Percentiles rank a stretch among this genome's conserved stretches.
These are phyloP conservation scores for Myotis findleyi DNA, from an alignment of 2,797 vertebrate species.

Conservation along the genomic window DNA sequence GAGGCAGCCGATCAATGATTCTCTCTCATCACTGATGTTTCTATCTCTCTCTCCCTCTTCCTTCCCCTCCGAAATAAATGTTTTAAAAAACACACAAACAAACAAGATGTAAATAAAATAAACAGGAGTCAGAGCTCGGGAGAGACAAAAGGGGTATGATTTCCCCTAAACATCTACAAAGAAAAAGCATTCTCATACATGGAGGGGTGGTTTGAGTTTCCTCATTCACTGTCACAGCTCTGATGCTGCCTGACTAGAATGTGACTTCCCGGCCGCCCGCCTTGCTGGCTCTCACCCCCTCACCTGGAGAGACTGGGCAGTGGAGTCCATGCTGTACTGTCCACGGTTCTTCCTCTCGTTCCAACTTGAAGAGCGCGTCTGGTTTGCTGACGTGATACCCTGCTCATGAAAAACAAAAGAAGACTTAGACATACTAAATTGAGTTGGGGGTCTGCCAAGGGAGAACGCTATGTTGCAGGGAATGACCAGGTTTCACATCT, in stretches of 20 bases:
- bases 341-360: background rate
- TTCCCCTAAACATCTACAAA: background rate
- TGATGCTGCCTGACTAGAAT: background rate
- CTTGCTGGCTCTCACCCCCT: background rate
- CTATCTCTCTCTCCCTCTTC: no score
- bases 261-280: background rate
- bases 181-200: background rate
- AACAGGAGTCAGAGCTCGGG: background rate
- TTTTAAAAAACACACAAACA: no score
- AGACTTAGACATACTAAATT: background rate
- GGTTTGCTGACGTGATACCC: conserved; percentile 1
- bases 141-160: background rate
- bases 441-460: background rate
- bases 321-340: background rate
- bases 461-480: background rate
- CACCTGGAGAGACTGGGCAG: background rate
- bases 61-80: no score
- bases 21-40: no score
- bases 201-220: background rate
- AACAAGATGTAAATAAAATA: background rate
- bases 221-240: background rate
- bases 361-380: background rate
- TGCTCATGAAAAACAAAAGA: background rate
- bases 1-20: no score
- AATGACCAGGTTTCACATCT: background rate